Evolutionary conservation across 2,888 invertebrate species (phyloP).

Genomic region (Caprella mutica): DNA sequence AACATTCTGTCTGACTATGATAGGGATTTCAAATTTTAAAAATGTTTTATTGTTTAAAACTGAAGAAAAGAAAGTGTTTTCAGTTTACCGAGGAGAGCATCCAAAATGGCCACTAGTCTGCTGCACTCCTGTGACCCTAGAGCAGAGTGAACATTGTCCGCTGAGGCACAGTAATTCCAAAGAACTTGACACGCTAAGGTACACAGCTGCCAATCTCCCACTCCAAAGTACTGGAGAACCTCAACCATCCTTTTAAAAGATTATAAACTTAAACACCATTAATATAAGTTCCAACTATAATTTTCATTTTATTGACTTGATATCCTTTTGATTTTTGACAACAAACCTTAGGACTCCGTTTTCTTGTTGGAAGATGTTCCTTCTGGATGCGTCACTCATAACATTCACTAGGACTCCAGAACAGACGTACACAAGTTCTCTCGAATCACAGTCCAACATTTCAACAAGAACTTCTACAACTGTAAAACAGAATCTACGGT

Average conservation of each 20-base stretch:
- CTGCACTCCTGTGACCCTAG: slow-evolving; percentile 28
- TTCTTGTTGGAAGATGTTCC: slow-evolving; percentile 39
- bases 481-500: slow-evolving; percentile 16
- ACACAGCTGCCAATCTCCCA: slow-evolving; percentile 57
- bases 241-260: slow-evolving; percentile 42
- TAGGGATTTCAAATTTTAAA: too few species aligned
- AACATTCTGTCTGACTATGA: neutral
- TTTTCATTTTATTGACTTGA: neutral
- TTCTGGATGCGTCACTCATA: slow-evolving; percentile 43
- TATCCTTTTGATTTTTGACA: neutral
- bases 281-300: neutral
- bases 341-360: slow-evolving; percentile 42
- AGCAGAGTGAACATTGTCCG: slow-evolving; percentile 22
- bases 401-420: slow-evolving; percentile 74
- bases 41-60: neutral
- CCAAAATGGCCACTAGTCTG: slow-evolving; percentile 28
- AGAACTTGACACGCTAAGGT: slow-evolving; percentile 61
- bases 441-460: slow-evolving; percentile 51
- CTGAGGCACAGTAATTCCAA: slow-evolving; percentile 52
- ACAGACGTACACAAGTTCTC: slow-evolving; percentile 60
- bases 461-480: slow-evolving; percentile 50
- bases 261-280: neutral
- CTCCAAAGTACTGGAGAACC: slow-evolving; percentile 49
- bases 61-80: neutral
- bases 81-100: slow-evolving; percentile 28